Conservation (phyloP, 2,888 invertebrate species). For the Pollenia amentaria region DNA sequence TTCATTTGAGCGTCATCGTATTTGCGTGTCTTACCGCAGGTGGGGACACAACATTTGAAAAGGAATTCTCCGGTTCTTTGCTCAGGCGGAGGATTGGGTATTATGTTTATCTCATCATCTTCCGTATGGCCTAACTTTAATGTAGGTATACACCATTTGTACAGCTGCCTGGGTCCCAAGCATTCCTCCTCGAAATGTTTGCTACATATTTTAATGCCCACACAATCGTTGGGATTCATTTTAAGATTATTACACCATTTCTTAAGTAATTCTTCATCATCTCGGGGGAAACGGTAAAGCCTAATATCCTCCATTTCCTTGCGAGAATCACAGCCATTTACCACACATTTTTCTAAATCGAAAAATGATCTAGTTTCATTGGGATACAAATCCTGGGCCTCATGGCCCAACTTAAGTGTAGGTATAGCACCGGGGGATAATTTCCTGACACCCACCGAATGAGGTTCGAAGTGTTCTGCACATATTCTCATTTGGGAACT, state of each 20-base stretch:
- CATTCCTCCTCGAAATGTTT: constrained; percentile 81
- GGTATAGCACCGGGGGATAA: constrained; percentile 81
- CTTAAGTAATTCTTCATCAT: constrained; percentile 81
- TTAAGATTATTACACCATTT: constrained; percentile 82
- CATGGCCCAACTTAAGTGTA: constrained; percentile 79
- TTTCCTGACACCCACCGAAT: constrained; percentile 80
- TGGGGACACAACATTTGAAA: constrained; percentile 80
- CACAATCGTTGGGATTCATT: constrained; percentile 80
- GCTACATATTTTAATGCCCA: constrained; percentile 81
- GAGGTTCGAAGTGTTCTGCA: constrained; percentile 80
- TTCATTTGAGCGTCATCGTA: constrained; percentile 82
- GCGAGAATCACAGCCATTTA: constrained; percentile 78
- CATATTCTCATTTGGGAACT: constrained; percentile 80
- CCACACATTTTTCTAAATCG: constrained; percentile 78
- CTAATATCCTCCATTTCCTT: constrained; percentile 80
- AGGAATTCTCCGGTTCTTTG: constrained; percentile 79
- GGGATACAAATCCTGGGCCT: constrained; percentile 78
- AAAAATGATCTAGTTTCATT: constrained; percentile 80
- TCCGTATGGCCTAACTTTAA: constrained; percentile 77
- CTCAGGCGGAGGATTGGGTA: constrained; percentile 79
- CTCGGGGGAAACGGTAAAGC: constrained; percentile 80
- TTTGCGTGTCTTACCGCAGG: constrained; percentile 81
- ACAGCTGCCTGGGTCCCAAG: constrained; percentile 80
- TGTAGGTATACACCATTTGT: constrained; percentile 81
- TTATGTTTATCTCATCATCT: constrained; percentile 79